A percentile compares a stretch with the other conserved stretches of the same genome.
Conservation (phyloP, 2,797 vertebrate genomes). For the Malacoraja senta region DNA sequence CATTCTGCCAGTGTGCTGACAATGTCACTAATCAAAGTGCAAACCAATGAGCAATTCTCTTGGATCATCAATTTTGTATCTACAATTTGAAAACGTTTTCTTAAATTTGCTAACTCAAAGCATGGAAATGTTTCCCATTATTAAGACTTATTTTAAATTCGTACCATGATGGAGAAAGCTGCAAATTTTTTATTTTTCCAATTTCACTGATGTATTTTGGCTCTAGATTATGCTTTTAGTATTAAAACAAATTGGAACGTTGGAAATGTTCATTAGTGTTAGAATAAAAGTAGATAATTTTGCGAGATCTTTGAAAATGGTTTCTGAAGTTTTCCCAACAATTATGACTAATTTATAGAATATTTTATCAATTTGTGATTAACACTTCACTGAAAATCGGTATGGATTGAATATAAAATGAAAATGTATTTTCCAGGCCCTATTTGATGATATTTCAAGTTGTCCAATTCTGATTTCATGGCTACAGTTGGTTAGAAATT, state of each 20-base stretch:
- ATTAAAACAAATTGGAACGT: not conserved
- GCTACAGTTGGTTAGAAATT: not conserved
- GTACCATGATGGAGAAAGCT: not conserved
- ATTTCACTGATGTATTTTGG: not conserved
- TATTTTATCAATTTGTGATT: not conserved
- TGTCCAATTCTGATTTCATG: not conserved
- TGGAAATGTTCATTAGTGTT: not conserved
- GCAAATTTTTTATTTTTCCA: not conserved
- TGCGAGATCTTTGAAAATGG: not conserved
- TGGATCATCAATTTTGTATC: not conserved
- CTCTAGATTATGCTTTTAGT: not conserved
- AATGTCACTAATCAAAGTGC: constrained; percentile 7
- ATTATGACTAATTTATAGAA: not conserved
- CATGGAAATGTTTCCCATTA: not conserved
- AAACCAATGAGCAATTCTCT: not conserved
- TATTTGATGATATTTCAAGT: not conserved
- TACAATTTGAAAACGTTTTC: not conserved
- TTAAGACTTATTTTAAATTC: not conserved
- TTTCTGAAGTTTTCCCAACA: not conserved
- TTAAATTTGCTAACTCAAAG: not conserved
- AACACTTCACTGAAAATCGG: not conserved
- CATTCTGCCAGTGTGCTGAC: not conserved
- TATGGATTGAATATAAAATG: too few relatives aligned
- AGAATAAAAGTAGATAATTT: not conserved
- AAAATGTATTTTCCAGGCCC: not conserved